Evolutionary conservation across 1,140 invertebrate genomes (phyloP).

Genomic region (Eumaeus atala): DNA sequence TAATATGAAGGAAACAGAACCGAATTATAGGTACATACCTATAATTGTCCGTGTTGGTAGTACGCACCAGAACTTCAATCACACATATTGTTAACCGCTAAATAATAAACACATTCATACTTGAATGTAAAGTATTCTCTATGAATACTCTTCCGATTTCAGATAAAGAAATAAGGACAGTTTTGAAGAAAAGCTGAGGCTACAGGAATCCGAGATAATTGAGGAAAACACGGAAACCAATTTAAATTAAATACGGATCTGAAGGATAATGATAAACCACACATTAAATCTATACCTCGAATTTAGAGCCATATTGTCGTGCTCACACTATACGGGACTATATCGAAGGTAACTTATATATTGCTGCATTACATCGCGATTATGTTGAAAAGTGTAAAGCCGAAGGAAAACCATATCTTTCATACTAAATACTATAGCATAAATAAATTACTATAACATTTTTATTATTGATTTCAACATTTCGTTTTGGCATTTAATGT

Average conservation of each 20-base stretch:
- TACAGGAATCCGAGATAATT: slow-evolving; percentile 9
- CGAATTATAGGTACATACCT: slow-evolving; percentile 31
- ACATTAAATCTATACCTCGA: no score
- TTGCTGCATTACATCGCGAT: slow-evolving; percentile 36
- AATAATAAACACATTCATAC: slow-evolving; percentile 22
- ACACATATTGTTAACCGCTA: slow-evolving; percentile 26
- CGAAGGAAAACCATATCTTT: background rate
- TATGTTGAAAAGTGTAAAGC: slow-evolving; percentile 35
- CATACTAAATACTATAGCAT: no score
- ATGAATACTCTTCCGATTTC: slow-evolving; percentile 30
- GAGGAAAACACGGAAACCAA: slow-evolving; percentile 20
- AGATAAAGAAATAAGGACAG: slow-evolving; percentile 24
- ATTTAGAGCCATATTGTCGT: slow-evolving; percentile 43
- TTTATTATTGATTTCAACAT: background rate
- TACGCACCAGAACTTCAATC: slow-evolving; percentile 23
- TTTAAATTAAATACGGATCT: slow-evolving; percentile 10
- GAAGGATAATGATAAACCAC: slow-evolving; percentile 24
- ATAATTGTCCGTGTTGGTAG: slow-evolving; percentile 24
- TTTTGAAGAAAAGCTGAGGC: slow-evolving; percentile 11
- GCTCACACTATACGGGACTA: slow-evolving; percentile 34
- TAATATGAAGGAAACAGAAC: slow-evolving; percentile 25
- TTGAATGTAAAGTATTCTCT: slow-evolving; percentile 32
- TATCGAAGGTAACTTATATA: slow-evolving; percentile 39
- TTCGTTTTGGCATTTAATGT: background rate
- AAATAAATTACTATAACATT: background rate